Evolutionary conservation across 2,888 invertebrate species (phyloP).

Genomic region (Agrotis exclamationis): DNA sequence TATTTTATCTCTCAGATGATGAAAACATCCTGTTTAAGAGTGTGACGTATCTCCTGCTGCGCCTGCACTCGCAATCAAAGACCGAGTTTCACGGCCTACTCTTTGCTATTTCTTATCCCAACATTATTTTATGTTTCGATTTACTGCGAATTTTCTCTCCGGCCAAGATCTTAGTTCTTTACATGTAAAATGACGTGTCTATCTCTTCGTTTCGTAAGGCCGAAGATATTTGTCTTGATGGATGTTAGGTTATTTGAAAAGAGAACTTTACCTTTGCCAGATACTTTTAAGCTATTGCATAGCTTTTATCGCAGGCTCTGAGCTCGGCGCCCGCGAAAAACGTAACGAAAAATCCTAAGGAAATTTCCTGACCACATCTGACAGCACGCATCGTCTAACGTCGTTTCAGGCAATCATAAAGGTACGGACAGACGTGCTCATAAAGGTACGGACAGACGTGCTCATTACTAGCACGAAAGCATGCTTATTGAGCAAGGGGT

Average conservation of each 20-base stretch:
- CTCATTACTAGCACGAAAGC: too few species aligned
- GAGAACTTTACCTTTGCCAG: background rate
- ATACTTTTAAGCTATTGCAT: too few species aligned
- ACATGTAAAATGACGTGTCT: background rate
- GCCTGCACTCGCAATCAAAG: conserved; percentile 34
- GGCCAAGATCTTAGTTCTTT: background rate
- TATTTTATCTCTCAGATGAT: background rate
- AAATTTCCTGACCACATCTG: too few species aligned
- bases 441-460: too few species aligned
- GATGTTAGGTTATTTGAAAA: background rate
- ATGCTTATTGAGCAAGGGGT: too few species aligned
- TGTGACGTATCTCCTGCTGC: background rate
- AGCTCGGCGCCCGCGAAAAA: too few species aligned
- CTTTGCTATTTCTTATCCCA: conserved; percentile 27
- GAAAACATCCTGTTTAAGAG: background rate
- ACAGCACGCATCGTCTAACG: too few species aligned
- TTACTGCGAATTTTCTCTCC: conserved; percentile 13
- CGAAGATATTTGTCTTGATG: background rate
- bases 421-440: too few species aligned
- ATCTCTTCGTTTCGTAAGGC: background rate
- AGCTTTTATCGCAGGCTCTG: too few species aligned
- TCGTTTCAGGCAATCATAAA: too few species aligned
- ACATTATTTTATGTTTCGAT: conserved; percentile 21
- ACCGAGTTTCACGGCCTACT: conserved; percentile 50
- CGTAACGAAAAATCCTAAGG: too few species aligned